Evolutionary conservation across 1,140 invertebrate species (phyloP).

Genomic region (Ptiloglossa arizonensis): DNA sequence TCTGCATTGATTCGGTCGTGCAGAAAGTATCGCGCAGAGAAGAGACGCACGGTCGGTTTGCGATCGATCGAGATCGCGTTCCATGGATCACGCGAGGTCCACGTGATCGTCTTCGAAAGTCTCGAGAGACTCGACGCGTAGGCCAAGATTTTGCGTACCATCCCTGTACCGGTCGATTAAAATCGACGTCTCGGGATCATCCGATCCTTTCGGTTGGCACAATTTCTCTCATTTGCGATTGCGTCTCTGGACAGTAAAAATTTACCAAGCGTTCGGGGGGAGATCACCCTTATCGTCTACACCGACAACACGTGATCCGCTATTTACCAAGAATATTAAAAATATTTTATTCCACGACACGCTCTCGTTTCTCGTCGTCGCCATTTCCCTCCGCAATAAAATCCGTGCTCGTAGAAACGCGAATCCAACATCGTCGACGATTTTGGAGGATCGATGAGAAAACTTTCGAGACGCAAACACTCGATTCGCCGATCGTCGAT

Average conservation of each 20-base stretch:
- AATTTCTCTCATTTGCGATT: too few species aligned
- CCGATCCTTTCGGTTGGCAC: too few species aligned
- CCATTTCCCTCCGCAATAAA: too few species aligned
- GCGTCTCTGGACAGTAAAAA: too few species aligned
- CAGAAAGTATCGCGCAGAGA: slow-evolving; percentile 7
- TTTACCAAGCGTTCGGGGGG: too few species aligned
- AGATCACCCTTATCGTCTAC: too few species aligned
- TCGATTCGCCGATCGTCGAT: slow-evolving; percentile 4
- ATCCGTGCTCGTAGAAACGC: too few species aligned
- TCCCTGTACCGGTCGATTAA: too few species aligned
- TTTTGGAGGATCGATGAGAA: background rate
- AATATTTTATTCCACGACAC: background rate
- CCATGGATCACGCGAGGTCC: too few species aligned
- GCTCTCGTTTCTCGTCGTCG: background rate
- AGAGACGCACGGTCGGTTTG: background rate
- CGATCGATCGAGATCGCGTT: slow-evolving; percentile 8
- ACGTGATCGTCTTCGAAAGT: slow-evolving; percentile 11
- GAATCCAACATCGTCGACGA: too few species aligned
- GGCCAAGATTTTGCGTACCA: too few species aligned
- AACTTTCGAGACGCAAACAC: background rate
- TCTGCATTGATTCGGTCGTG: background rate
- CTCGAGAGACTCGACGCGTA: background rate
- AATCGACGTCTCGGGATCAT: too few species aligned
- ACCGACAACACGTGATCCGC: background rate
- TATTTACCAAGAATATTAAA: slow-evolving; percentile 3